Evolutionary conservation across 2,888 invertebrate species (phyloP).

Genomic region (Heliconius aoede): DNA sequence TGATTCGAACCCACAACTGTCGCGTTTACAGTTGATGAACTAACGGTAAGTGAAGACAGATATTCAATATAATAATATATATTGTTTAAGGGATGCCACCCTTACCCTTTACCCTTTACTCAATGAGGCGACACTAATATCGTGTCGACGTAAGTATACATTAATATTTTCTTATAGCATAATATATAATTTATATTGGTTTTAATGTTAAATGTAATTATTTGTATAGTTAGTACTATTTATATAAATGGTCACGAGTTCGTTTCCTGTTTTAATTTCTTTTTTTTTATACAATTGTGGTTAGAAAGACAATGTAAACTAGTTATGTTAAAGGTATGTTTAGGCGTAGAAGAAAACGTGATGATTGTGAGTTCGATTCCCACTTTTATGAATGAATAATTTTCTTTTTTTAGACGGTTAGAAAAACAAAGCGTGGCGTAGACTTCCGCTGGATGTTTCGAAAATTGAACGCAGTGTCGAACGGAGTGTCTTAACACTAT

Average conservation of each 20-base stretch:
- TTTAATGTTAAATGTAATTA: background rate
- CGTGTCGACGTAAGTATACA: slow-evolving; percentile 43
- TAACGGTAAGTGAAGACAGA: slow-evolving; percentile 17
- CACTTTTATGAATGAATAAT: too few species aligned
- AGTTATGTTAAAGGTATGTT: too few species aligned
- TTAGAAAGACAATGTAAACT: too few species aligned
- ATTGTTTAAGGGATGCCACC: slow-evolving; percentile 40
- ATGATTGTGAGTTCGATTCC: too few species aligned
- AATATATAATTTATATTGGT: background rate
- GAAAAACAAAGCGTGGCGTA: too few species aligned
- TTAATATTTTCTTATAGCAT: slow-evolving; percentile 26
- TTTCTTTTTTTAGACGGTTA: too few species aligned
- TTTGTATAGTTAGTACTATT: background rate
- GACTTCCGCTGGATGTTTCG: too few species aligned
- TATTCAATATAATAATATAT: slow-evolving; percentile 50
- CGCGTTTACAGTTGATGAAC: background rate
- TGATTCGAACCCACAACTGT: background rate
- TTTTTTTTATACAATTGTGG: too few species aligned
- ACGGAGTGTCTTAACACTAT: too few species aligned
- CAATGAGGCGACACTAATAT: slow-evolving; percentile 75
- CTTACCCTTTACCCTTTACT: slow-evolving; percentile 47
- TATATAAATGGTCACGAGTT: background rate
- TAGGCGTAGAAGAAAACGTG: too few species aligned
- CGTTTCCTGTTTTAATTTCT: background rate
- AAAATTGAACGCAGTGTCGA: too few species aligned